Conservation (phyloP, 2,113 vertebrate species). For the Muscicapa adusta region DNA sequence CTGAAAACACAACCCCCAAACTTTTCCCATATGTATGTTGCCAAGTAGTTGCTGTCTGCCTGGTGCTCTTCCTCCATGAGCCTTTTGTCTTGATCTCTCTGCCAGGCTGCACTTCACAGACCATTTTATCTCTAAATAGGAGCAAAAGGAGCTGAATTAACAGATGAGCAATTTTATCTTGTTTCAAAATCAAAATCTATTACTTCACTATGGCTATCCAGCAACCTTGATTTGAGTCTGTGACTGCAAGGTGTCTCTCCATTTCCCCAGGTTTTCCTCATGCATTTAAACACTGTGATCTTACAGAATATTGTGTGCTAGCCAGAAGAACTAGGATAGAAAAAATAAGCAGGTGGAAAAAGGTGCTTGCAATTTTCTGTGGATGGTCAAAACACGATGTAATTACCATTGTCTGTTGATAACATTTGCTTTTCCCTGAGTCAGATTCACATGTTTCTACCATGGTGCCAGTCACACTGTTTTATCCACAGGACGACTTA, state of each 20-base stretch:
- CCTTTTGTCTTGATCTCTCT: neutral
- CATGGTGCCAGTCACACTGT: neutral
- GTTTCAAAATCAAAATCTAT: neutral
- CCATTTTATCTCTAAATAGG: neutral
- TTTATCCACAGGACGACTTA: neutral
- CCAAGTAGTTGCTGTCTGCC: neutral
- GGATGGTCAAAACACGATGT: neutral
- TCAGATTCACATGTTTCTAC: fast-evolving
- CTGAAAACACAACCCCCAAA: neutral
- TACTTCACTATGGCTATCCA: neutral
- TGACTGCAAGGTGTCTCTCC: neutral
- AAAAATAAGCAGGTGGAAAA: neutral
- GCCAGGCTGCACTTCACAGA: neutral
- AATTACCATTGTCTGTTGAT: neutral
- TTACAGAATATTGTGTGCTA: neutral
- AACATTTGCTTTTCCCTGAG: neutral
- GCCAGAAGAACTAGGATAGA: neutral
- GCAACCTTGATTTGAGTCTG: fast-evolving
- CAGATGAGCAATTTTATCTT: neutral
- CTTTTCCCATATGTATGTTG: neutral
- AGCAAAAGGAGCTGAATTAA: neutral
- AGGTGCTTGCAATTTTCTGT: neutral
- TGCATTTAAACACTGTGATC: neutral
- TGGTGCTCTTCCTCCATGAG: neutral
- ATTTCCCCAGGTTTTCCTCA: neutral